Evolutionary conservation across 2,888 invertebrate species (phyloP), one percentile per base, ranked within the genome.

Genomic region (Coronaproctus castanopsis): DNA sequence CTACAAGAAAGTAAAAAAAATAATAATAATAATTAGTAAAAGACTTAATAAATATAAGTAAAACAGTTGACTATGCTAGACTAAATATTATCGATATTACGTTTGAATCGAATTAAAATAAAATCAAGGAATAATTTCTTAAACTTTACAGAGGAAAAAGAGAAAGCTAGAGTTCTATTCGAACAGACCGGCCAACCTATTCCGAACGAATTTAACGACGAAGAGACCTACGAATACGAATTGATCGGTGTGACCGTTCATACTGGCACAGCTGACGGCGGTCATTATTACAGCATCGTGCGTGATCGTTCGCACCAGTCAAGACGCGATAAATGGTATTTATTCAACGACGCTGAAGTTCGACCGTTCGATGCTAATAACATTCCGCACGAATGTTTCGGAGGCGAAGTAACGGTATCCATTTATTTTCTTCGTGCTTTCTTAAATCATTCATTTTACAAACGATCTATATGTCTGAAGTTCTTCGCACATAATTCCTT

Each of bases 211-310:
- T 24, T 24, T 2, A 23, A 21, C 10, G 56, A 66, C 67, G 73
- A 68, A 71, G 77, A 75, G 61, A 66, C 67, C 69, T 74, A 72
- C 63, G 73, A 76, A 62, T 79, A 87, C 73, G 88, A 89, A 71
- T 72, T 91, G 63, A 89, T 89, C 63, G 95, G 95, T 14, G 92
- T 95, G 14, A 95, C 95, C 0, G 95, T 95, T 0, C 95, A 95
- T 74, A 95, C 95, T 19, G 95, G 95, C n/a, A 95, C 92, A 0
- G 95, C 95, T 1, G 95, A 95, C 71, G 93, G 93, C 58, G 95
- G 95, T 0, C 95, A 95, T 73, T 95, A 95, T 73, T 93, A 93
- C 73, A 86, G 87, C 76, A 95, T 95, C 71, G 95, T 95, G 63
- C 81, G 91, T 65, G 93, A 93, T 73, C 78, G 91, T 49, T 76